phyloP scores from a whole-genome alignment of 1,140 invertebrate genomes.

The Drosophila funebris region DNA sequence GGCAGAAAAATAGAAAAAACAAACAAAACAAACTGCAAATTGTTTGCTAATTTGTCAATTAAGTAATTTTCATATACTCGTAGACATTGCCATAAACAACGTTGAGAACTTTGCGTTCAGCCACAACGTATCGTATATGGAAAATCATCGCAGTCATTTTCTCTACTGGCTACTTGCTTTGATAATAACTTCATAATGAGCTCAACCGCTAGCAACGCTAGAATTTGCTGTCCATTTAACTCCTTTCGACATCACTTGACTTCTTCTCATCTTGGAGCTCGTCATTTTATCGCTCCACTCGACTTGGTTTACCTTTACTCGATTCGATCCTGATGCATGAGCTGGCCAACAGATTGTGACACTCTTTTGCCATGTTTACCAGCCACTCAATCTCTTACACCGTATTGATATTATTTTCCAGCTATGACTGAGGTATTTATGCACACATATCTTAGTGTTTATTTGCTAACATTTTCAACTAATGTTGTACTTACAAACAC shows the following conservation, averaged over 20 bases:
- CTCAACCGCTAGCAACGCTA: conserved; percentile 52
- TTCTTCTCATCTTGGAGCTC: not conserved
- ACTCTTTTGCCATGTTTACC: conserved; percentile 26
- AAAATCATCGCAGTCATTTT: conserved; percentile 52
- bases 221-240: not conserved
- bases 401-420: conserved; percentile 24
- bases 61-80: conserved; percentile 55
- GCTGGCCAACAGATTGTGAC: conserved; percentile 64
- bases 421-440: conserved; percentile 62
- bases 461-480: conserved; percentile 60
- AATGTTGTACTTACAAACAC: conserved; percentile 29
- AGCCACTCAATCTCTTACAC: conserved; percentile 2
- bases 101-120: no score
- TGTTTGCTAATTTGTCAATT: conserved; percentile 59
- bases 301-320: conserved; percentile 14
- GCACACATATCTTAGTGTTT: conserved; percentile 43
- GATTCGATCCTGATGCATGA: conserved; percentile 50
- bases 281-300: conserved; percentile 26
- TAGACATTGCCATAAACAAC: conserved; percentile 38
- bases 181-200: conserved; percentile 76
- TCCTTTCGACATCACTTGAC: not conserved
- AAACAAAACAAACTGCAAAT: conserved; percentile 37
- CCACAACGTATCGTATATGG: conserved; percentile 13
- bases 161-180: conserved; percentile 33
- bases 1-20: conserved; percentile 27